phyloP scores from a whole-genome alignment of 30 jellyfish, hydroid and myxozoan genomes.

The Catostylus mosaicus region DNA sequence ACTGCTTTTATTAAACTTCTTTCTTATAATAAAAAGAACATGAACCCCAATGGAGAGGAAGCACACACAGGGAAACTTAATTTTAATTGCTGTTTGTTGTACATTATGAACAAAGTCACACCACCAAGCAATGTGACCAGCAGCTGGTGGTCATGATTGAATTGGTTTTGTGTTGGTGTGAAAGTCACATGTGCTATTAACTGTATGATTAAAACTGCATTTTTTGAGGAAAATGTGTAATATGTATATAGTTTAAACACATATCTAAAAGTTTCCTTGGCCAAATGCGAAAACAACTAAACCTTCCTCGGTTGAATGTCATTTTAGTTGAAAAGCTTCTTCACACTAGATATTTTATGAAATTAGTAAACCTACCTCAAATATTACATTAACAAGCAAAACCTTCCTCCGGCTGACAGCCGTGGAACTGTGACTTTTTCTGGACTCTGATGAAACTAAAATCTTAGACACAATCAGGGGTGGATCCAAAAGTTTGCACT shows the following conservation, averaged over 20 bases:
- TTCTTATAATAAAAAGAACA: neutral
- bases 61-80: neutral
- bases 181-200: neutral
- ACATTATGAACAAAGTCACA: too few species aligned
- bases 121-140: neutral
- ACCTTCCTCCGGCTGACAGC: too few species aligned
- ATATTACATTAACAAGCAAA: neutral
- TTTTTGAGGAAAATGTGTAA: neutral
- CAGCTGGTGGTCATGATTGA: neutral
- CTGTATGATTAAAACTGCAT: neutral
- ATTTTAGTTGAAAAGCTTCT: neutral
- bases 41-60: neutral
- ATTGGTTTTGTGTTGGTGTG: neutral
- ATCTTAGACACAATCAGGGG: too few species aligned
- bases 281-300: neutral
- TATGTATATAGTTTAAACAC: neutral
- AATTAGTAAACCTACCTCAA: conserved; percentile 5
- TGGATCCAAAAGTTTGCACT: too few species aligned
- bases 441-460: too few species aligned
- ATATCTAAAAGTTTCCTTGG: neutral
- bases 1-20: neutral
- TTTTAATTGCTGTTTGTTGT: neutral
- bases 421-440: too few species aligned
- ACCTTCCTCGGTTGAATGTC: neutral
- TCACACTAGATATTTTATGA: neutral